A percentile compares a stretch with the other conserved stretches of the same genome.
These are phyloP conservation scores for Parelbella ahira DNA, from an alignment of 2,888 invertebrate species.

Conservation along the genomic window DNA sequence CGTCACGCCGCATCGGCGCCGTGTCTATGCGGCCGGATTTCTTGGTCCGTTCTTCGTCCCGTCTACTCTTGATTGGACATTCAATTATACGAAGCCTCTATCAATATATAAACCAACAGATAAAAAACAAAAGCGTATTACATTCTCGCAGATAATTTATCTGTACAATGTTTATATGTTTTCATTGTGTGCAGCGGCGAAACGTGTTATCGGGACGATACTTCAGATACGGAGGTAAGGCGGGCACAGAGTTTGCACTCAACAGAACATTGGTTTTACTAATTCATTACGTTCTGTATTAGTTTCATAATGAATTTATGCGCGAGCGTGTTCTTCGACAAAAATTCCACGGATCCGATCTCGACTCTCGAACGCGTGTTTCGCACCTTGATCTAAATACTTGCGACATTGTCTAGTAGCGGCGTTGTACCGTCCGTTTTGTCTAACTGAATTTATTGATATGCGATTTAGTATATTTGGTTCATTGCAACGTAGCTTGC, in stretches of 20 bases:
- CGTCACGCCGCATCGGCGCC: constrained; percentile 72
- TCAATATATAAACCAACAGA: constrained; percentile 9
- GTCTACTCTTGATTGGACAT: constrained; percentile 27
- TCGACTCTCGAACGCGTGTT: constrained; percentile 73
- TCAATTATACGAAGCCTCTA: constrained; percentile 10
- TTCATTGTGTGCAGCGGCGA: constrained; percentile 10
- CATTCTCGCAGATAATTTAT: constrained; percentile 8
- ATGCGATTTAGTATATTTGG: not conserved
- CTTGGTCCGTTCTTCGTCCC: constrained; percentile 32
- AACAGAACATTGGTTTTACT: constrained; percentile 28
- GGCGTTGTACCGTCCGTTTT: constrained; percentile 56
- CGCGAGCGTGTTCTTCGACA: constrained; percentile 66
- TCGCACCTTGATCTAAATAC: constrained; percentile 80
- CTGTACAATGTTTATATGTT: not conserved
- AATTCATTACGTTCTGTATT: constrained; percentile 45
- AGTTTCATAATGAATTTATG: constrained; percentile 56
- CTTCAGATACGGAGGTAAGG: not conserved
- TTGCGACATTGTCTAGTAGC: constrained; percentile 74
- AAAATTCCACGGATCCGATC: constrained; percentile 72
- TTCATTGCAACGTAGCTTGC: not conserved
- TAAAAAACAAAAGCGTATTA: constrained; percentile 14
- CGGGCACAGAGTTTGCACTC: not conserved
- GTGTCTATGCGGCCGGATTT: constrained; percentile 55
- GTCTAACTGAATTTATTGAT: constrained; percentile 27
- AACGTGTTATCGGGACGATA: constrained; percentile 10